Evolutionary conservation across 2,888 invertebrate genomes (phyloP).

Genomic region (Prostheceraeus crozeri): DNA sequence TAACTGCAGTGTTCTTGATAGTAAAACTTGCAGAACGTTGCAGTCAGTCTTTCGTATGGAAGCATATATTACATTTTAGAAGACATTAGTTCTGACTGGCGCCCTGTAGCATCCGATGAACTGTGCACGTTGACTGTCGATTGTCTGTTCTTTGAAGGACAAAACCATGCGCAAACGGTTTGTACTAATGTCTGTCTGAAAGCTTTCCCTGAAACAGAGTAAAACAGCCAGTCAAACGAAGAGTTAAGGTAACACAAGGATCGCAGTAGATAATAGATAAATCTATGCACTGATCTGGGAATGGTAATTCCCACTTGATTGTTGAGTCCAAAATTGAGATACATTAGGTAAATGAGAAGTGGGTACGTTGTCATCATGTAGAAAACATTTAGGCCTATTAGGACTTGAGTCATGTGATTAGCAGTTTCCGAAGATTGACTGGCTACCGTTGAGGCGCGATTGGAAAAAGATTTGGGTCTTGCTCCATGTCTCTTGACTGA

Average conservation of each 20-base stretch:
- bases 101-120: too few species aligned
- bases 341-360: conserved; percentile 37
- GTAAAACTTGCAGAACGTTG: too few species aligned
- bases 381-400: conserved; percentile 33
- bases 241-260: conserved; percentile 34
- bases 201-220: conserved; percentile 32
- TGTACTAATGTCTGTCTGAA: too few species aligned
- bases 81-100: too few species aligned
- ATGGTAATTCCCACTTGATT: conserved; percentile 27
- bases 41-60: too few species aligned
- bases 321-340: conserved; percentile 35
- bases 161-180: too few species aligned
- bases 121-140: too few species aligned
- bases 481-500: neutral
- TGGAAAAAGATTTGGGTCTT: neutral
- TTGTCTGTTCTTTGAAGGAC: too few species aligned
- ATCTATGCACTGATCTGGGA: conserved; percentile 24
- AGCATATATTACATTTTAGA: too few species aligned
- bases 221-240: conserved; percentile 37
- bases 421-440: conserved; percentile 28
- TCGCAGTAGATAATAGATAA: conserved; percentile 35
- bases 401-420: conserved; percentile 33
- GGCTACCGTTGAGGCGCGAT: conserved; percentile 1
- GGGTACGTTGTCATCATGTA: conserved; percentile 37
- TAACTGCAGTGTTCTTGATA: too few species aligned